Conservation (phyloP, 2,888 invertebrate species). For the Clitarchus hookeri region DNA sequence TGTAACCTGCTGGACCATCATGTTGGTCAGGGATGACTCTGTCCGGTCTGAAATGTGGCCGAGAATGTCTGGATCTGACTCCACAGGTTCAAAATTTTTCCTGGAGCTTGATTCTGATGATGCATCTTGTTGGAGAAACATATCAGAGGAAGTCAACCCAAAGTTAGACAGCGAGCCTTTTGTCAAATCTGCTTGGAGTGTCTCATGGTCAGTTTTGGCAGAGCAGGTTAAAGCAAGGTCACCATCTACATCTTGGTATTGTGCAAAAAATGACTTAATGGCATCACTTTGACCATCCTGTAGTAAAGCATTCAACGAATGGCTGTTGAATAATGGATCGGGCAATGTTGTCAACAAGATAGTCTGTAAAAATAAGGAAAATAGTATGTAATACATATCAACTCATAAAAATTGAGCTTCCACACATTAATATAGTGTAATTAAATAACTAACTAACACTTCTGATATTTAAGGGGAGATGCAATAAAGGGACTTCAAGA, state of each 20-base stretch:
- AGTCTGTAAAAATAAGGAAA: background rate
- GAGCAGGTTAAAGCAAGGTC: background rate
- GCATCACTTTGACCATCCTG: constrained; percentile 19
- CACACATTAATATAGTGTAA: too few relatives aligned
- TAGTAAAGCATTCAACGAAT: background rate
- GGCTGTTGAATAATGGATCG: background rate
- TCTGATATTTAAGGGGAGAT: too few relatives aligned
- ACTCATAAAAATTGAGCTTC: too few relatives aligned
- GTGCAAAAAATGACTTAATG: constrained; percentile 12
- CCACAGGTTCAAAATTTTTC: background rate
- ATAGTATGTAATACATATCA: too few relatives aligned
- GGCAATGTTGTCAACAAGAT: constrained; percentile 1
- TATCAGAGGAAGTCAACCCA: background rate
- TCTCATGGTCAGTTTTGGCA: background rate
- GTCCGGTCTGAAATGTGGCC: background rate
- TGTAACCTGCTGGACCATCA: background rate
- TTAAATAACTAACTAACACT: too few relatives aligned
- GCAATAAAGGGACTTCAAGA: too few relatives aligned
- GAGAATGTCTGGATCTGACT: background rate
- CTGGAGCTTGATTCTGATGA: background rate
- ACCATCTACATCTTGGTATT: background rate
- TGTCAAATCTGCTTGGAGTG: background rate
- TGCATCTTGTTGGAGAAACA: background rate
- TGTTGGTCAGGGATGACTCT: background rate
- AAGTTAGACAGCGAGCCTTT: background rate